Base-by-base conservation (phyloP, 2,888 invertebrate species). In the Megastigmus dorsalis region DNA sequence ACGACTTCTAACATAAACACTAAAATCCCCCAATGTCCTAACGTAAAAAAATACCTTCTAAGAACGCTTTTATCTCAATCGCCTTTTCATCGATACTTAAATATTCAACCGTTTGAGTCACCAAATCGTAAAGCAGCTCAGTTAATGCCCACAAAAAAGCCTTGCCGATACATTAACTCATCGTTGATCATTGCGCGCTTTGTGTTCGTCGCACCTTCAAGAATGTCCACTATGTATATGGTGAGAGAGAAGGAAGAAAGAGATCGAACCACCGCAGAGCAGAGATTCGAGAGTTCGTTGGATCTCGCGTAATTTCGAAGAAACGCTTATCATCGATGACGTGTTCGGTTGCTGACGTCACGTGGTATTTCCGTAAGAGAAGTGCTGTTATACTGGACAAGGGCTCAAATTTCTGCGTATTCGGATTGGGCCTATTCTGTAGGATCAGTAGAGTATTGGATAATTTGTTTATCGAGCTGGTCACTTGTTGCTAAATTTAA, bases 291-390 rank as follows among this genome's bases (percentile, higher is more conserved):
- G 4, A 5, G 5, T 66, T 59, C 52, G 28, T 18, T 33, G 48
- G 65, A 48, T 38, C n/a, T 52, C n/a, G 26, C 33, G 36, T 28
- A 15, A 41, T 59, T 69, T 41, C 60, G 23, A 26, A 30, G 41
- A 65, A 38, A 23, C 7, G 45, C 50, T 66, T 50, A 41, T 52
- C 48, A 50, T 65, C 50, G 59, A 38, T 72, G 65, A 72, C 45
- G 55, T n/a, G 48, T 45, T 28, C 48, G 52, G 26, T 38, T 43
- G 15, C 57, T 59, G 65, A 59, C 66, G 66, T 72, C 59, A 65
- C 13, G 26, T 18, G 59, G 38, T 70, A 70, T 63, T 70, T 70
- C 54, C 63, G 45, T 1, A 6, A 26, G 43, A 33, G 20, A 55
- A n/a, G n/a, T 20, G n/a, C n/a, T 13, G 38, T 6, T 54, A 6